Base-by-base conservation (phyloP, 2,113 vertebrate species). In the Regulus satrapa region DNA sequence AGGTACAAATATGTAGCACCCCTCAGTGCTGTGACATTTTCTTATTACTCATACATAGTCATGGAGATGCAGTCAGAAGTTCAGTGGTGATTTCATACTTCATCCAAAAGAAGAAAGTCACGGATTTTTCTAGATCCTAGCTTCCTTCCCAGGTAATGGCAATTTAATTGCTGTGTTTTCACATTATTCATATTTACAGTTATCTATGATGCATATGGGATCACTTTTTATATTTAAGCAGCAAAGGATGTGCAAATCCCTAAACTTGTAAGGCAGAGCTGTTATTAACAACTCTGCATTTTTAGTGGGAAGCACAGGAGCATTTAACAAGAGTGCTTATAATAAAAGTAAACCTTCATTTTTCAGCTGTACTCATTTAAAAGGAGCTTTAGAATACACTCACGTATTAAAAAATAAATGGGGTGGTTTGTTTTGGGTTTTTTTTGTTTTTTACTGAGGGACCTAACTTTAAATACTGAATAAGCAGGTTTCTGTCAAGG, bases 91-190 rank as follows among this genome's bases (percentile, higher is more conserved):
- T 46, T 46, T 95, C 77, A 79, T 3, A 32, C 10, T 46, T 48
- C 5, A 48, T 59, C 45, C 66, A 74, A 43, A 71, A 81, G 24
- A 61, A 32, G 32, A 41, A 88, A 67, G 38, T 51, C 18, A 12
- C 20, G 21, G 63, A 51, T 81, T 92, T 88, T 78, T 90, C 58
- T 69, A 38, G 51, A 74, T 63, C 36, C 51, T 49, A 74, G 46
- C 23, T 59, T 84, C 54, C 55, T 63, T 67, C 25, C 4, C 18
- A 12, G 59, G 48, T 71, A 69, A 51, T 51, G 76, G 67, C 83
- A 89, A 59, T 40, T 71, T 93, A 97, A 97, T 94, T 87, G 54
- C 25, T 67, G 26, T 59, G 41, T 84, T 88, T 88, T 77, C 36
- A 14, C n/a, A 24, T 38, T 90, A 62, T 46, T 64, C 49, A 6